A percentile compares a stretch with the other conserved stretches of the same genome.
Evolutionary conservation across 2,797 vertebrate species (phyloP).

Genomic region (Gastrophryne carolinensis): DNA sequence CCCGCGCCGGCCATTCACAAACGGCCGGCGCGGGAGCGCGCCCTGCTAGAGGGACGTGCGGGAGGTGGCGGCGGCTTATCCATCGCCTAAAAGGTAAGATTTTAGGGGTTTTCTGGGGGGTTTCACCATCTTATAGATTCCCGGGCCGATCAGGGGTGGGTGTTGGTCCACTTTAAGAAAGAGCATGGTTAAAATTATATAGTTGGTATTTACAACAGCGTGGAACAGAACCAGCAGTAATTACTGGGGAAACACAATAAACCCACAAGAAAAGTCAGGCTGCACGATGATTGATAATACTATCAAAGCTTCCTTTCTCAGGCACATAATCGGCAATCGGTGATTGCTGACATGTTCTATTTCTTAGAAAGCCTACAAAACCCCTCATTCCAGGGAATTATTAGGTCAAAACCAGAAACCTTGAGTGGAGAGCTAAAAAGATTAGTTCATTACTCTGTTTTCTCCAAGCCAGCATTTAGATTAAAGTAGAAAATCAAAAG

Average conservation of each 20-base stretch:
- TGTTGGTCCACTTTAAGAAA: too few relatives aligned
- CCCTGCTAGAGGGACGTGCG: too few relatives aligned
- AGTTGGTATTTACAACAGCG: too few relatives aligned
- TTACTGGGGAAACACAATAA: slow-evolving; percentile 3
- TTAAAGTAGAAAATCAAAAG: slow-evolving; percentile 11
- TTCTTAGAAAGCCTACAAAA: slow-evolving; percentile 35
- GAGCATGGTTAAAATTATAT: too few relatives aligned
- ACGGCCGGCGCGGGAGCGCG: too few relatives aligned
- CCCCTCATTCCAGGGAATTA: slow-evolving; percentile 50
- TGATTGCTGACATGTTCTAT: slow-evolving; percentile 29
- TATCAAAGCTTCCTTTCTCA: neutral
- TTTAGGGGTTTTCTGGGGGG: too few relatives aligned
- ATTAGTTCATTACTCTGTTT: slow-evolving; percentile 40
- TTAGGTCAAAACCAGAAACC: slow-evolving; percentile 42
- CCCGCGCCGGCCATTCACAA: too few relatives aligned
- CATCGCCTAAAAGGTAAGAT: too few relatives aligned
- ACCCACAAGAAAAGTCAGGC: neutral
- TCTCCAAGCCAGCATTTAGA: slow-evolving; percentile 15
- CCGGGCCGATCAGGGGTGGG: too few relatives aligned
- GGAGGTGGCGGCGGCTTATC: too few relatives aligned
- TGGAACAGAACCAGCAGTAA: slow-evolving; percentile 8
- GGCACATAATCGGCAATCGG: slow-evolving; percentile 39
- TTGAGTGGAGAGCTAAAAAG: slow-evolving; percentile 21
- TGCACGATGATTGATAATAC: slow-evolving; percentile 12
- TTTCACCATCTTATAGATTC: too few relatives aligned